Evolutionary conservation across 2,888 invertebrate genomes (phyloP).

Genomic region (Pristionchus fissidentatus): DNA sequence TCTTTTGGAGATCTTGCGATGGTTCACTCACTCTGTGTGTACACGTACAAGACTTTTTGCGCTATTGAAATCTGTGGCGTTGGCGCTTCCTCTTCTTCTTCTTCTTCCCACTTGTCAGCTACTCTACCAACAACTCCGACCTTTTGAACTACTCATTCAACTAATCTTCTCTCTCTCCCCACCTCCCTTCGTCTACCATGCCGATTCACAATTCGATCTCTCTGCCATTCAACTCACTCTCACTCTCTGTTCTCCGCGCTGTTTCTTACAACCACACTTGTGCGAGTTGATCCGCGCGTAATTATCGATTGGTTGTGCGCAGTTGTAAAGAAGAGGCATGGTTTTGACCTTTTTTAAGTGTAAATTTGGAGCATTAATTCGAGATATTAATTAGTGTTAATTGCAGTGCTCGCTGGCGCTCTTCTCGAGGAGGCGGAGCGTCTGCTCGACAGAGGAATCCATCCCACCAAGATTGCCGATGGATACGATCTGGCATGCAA

Average conservation of each 20-base stretch:
- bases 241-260: conserved; percentile 11
- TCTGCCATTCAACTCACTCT: conserved; percentile 8
- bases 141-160: neutral
- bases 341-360: too few relatives aligned
- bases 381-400: neutral
- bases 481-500: conserved; percentile 97
- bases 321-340: too few relatives aligned
- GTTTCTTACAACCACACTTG: conserved; percentile 44
- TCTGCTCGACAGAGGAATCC: conserved; percentile 94
- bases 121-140: conserved; percentile 5
- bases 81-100: conserved; percentile 14
- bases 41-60: neutral
- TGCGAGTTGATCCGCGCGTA: conserved; percentile 11
- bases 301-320: neutral
- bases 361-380: too few relatives aligned
- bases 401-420: conserved; percentile 85
- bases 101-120: neutral
- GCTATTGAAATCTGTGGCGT: conserved; percentile 11
- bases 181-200: conserved; percentile 1
- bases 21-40: neutral
- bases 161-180: conserved; percentile 34
- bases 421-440: conserved; percentile 93
- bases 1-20: neutral
- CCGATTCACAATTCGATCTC: conserved; percentile 42
- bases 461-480: conserved; percentile 98